A percentile compares a stretch with the other conserved stretches of the same genome.
These are phyloP conservation scores for Scrobipalpa costella DNA, from an alignment of 2,888 invertebrate genomes.

Conservation along the genomic window DNA sequence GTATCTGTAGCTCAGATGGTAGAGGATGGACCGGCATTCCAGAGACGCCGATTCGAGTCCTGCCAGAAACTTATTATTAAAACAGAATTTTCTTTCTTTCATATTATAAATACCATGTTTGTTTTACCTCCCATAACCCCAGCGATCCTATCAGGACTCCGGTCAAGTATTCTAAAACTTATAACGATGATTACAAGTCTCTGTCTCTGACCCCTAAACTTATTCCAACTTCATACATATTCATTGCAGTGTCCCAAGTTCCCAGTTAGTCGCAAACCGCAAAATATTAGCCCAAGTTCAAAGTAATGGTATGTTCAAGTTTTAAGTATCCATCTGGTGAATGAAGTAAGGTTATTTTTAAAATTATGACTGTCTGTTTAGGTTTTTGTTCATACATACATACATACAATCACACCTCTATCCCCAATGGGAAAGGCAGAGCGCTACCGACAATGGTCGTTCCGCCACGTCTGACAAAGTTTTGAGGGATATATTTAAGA, in stretches of 20 bases:
- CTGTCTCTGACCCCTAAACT: constrained; percentile 6
- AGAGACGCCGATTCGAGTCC: no score
- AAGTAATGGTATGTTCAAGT: constrained; percentile 2
- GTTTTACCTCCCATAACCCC: neutral
- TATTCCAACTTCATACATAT: constrained; percentile 12
- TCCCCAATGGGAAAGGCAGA: no score
- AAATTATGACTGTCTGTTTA: neutral
- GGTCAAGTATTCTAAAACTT: neutral
- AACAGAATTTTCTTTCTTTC: no score
- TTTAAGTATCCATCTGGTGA: constrained; percentile 11
- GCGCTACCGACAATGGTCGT: no score
- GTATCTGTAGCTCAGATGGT: no score
- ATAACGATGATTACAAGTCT: constrained; percentile 9
- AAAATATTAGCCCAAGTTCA: constrained; percentile 12
- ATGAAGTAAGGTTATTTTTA: constrained; percentile 15
- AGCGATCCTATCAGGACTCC: neutral
- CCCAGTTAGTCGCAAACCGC: neutral
- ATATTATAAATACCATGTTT: neutral
- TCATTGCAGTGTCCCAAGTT: neutral
- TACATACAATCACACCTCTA: no score
- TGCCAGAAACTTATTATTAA: no score
- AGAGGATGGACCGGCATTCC: no score
- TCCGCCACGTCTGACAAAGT: no score
- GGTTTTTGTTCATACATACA: no score
- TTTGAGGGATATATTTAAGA: no score